phyloP scores from a whole-genome alignment of 1,140 invertebrate genomes.

The Panagrolaimus sp. region DNA sequence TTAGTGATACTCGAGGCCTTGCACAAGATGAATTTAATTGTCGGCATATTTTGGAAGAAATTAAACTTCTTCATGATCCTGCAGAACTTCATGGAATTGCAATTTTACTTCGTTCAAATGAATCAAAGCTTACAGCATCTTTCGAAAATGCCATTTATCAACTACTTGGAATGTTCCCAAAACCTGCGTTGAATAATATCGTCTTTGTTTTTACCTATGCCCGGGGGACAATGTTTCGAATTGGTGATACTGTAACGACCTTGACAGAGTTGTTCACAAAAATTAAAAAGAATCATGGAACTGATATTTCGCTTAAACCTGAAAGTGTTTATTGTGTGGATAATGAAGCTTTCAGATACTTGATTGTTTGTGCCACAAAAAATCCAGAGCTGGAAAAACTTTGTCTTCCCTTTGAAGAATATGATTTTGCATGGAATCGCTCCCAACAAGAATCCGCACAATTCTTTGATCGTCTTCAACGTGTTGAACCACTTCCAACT shows the following conservation, averaged over 20 bases:
- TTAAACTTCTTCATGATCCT: neutral
- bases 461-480: neutral
- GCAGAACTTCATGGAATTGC: slow-evolving; percentile 4
- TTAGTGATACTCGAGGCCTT: neutral
- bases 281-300: neutral
- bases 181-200: neutral
- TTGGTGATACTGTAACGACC: neutral
- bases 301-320: neutral
- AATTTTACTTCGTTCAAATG: neutral
- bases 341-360: slow-evolving; percentile 5
- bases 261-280: neutral
- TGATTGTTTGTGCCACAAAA: neutral
- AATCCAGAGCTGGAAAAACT: neutral
- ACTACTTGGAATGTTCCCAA: neutral
- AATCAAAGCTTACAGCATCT: neutral
- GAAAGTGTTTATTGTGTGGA: neutral
- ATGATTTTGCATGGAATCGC: neutral
- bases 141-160: neutral
- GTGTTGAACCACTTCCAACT: slow-evolving; percentile 1
- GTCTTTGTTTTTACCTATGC: slow-evolving; percentile 14
- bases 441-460: slow-evolving; percentile 1
- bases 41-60: slow-evolving; percentile 15
- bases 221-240: neutral
- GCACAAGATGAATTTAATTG: neutral
- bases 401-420: neutral